Evolutionary conservation across 2,888 invertebrate species (phyloP), one percentile per base, ranked within the genome.

Genomic region (Hetaerina titia): DNA sequence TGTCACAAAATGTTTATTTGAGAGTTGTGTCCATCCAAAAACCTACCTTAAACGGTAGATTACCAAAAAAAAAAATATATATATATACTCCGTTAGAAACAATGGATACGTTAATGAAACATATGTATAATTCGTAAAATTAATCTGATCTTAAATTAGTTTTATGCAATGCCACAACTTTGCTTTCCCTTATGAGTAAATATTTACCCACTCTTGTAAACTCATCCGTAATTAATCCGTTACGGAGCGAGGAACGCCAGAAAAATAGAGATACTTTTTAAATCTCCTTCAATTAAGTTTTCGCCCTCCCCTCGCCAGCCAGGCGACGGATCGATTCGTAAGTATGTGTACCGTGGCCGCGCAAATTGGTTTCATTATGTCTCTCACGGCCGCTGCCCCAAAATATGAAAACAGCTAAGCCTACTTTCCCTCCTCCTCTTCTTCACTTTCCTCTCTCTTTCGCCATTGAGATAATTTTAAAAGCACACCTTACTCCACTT

Each of bases 301-400:
- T 56, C n/a, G 25, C 69, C 15, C 56, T 56, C 56, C 56, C 69
- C 56, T 69, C 56, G 31, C 1, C 69, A 45, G 17, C 69, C 17
- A 56, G 19, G 15, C 81, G 13, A 31, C 31, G 81, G 31, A 81
- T 25, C 25, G 81, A 31, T 81, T 31, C 31, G 7, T 11, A 13
- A 31, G 31, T 31, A n/a, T 81, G 25, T 15, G 81, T 31, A 31
- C 81, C 81, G 13, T 31, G 81, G 13, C 31, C 13, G 25, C 25
- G 31, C n/a, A 74, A 92, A 92, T 92, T 92, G 92, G 64, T 92
- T 92, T 92, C 92, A 74, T 92, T 92, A 90, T 90, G 92, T 92
- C 64, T 69, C 64, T 92, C 69, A 69, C 92, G 92, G 69, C 69
- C 56, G 69, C 69, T 92, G 81, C 81, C 31, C 31, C 31, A 31